These are phyloP conservation scores for Epinephelus awoara DNA, from an alignment of 2,797 vertebrate species.

Conservation along the genomic window DNA sequence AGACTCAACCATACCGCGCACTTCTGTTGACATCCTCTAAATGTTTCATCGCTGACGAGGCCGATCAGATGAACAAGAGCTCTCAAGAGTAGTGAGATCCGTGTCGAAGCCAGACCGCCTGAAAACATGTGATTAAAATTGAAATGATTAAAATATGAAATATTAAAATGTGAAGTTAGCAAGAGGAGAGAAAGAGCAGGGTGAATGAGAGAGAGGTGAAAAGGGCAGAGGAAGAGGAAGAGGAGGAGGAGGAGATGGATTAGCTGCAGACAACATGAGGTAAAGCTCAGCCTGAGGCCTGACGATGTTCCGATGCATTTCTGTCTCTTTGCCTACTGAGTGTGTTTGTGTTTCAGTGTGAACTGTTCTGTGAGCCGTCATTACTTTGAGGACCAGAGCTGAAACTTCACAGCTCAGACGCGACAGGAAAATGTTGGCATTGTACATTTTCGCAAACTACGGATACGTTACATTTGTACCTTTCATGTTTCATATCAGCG, in stretches of 20 bases:
- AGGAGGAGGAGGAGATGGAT: slow-evolving; percentile 4
- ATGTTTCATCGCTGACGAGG: slow-evolving; percentile 34
- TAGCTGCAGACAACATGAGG: slow-evolving; percentile 13
- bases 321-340: not conserved
- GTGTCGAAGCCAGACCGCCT: not conserved
- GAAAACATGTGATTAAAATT: slow-evolving; percentile 21
- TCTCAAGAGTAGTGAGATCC: slow-evolving; percentile 9
- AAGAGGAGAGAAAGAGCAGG: not conserved
- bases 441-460: too few relatives aligned
- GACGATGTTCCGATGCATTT: not conserved
- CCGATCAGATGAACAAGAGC: slow-evolving; percentile 19
- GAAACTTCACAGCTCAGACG: not conserved
- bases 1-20: not conserved
- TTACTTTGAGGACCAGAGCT: not conserved
- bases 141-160: slow-evolving; percentile 30
- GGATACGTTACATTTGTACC: too few relatives aligned
- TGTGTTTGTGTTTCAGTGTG: not conserved
- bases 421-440: not conserved
- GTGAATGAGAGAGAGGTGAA: slow-evolving; percentile 33
- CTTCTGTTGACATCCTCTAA: slow-evolving; percentile 45
- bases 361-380: not conserved
- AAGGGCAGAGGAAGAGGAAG: slow-evolving; percentile 9
- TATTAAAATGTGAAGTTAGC: slow-evolving; percentile 16
- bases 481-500: too few relatives aligned
- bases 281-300: slow-evolving; percentile 18